Conservation (phyloP, 2,888 invertebrate genomes). For the Coleophora deauratella region DNA sequence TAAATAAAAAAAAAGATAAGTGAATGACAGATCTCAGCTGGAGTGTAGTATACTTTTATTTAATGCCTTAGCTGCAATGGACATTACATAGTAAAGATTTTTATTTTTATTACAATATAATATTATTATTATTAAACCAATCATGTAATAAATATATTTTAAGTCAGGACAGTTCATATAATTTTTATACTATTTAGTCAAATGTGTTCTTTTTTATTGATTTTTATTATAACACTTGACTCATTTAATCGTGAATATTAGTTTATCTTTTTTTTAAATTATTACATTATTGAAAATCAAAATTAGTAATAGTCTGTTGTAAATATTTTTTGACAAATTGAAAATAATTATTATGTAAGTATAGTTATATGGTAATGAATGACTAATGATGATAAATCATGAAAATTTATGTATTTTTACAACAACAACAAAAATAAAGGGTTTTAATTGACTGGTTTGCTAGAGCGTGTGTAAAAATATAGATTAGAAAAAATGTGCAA, state of each 20-base stretch:
- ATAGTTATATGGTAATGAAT: slow-evolving; percentile 17
- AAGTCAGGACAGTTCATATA: slow-evolving; percentile 6
- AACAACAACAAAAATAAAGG: slow-evolving; percentile 29
- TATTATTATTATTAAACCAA: slow-evolving; percentile 15
- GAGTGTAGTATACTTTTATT: slow-evolving; percentile 52
- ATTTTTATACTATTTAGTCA: slow-evolving; percentile 13
- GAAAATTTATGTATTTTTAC: slow-evolving; percentile 48
- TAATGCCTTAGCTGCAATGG: slow-evolving; percentile 48
- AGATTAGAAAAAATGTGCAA: slow-evolving; percentile 27
- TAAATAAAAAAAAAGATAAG: slow-evolving; percentile 54
- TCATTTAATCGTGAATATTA: neutral
- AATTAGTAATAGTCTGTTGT: slow-evolving; percentile 20
- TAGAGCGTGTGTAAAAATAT: slow-evolving; percentile 26
- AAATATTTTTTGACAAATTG: slow-evolving; percentile 35
- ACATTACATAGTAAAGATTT: slow-evolving; percentile 31
- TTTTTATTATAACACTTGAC: slow-evolving; percentile 5
- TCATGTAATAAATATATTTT: slow-evolving; percentile 13
- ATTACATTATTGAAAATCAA: slow-evolving; percentile 1
- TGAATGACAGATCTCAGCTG: slow-evolving; percentile 70
- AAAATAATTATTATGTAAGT: slow-evolving; percentile 3
- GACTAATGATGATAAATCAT: slow-evolving; percentile 17
- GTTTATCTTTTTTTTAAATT: neutral
- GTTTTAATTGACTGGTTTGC: slow-evolving; percentile 30
- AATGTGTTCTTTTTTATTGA: slow-evolving; percentile 11
- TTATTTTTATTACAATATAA: slow-evolving; percentile 18